Base-by-base conservation (phyloP, 35 echinoderm and acorn worm genomes). In the Heliocidaris tuberculata region DNA sequence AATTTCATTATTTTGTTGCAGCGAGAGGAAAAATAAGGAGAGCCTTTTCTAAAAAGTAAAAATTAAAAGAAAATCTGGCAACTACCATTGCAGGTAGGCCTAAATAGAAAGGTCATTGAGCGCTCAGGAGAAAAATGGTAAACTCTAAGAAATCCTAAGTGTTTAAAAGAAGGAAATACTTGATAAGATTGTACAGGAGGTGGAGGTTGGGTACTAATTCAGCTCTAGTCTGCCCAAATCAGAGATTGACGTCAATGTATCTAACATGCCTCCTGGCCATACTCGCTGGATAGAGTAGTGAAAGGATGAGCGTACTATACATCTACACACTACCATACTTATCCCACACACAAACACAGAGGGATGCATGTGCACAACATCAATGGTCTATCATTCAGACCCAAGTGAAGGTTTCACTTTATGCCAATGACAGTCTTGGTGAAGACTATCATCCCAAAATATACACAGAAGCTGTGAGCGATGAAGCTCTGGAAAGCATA, bases 161-260 rank as follows among this genome's bases (percentile, higher is more conserved):
- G 65, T 78, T 78, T 78, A 78, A 78, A 78, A 78, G 65, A 78
- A 19, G 65, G 65, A 78, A 78, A 19, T 24, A 29, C 65, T 78
- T 78, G 65, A 78, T 78, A 78, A 78, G 65, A 78, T 78, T 78
- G 3, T 78, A 78, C 21, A 48, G 87, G 87, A 89, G 87, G 87
- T 32, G 31, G 87, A 89, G 47, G 87, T n/a, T 89, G 87, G 87
- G 29, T 93, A 59, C 47, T 93, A 93, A 50, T 93, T 89, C 87
- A 89, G 91, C 47, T 47, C 87, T 49, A 93, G 91, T 52, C 50
- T 32, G 48, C 91, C 91, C 50, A 93, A 52, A 93, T 93, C 91
- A 93, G 91, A 48, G 91, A 93, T 59, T 93, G 91, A 93, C 91
- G 91, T 93, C 91, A 93, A 49, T 93, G 91, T 93, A 93, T 59